Conservation (phyloP, 2,888 invertebrate genomes). For the Idaea aversata region DNA sequence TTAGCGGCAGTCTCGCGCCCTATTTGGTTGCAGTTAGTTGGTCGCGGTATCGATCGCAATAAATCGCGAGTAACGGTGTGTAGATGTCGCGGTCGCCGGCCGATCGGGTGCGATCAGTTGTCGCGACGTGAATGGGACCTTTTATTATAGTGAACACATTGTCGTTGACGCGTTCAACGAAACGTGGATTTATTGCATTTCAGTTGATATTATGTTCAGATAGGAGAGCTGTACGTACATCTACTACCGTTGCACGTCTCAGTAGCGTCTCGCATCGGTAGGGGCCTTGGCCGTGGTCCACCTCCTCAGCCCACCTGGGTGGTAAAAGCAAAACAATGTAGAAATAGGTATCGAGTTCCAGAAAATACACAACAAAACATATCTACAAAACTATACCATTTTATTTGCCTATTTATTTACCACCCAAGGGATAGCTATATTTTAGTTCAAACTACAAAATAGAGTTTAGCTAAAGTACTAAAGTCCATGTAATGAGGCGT, state of each 20-base stretch:
- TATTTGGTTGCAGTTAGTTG: constrained; percentile 39
- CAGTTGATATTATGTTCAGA: constrained; percentile 7
- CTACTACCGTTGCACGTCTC: constrained; percentile 9
- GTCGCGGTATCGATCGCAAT: constrained; percentile 43
- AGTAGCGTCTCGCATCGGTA: neutral
- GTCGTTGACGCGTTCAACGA: constrained; percentile 19
- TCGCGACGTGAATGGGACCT: constrained; percentile 38
- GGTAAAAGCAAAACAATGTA: too few species aligned
- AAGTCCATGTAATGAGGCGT: constrained; percentile 22
- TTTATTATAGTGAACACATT: constrained; percentile 27
- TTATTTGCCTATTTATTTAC: too few species aligned
- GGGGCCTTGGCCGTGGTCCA: too few species aligned
- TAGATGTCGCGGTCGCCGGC: neutral
- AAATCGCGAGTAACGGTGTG: constrained; percentile 42
- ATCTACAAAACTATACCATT: too few species aligned
- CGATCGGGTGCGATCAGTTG: constrained; percentile 36
- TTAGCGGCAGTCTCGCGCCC: constrained; percentile 27
- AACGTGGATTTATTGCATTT: constrained; percentile 23
- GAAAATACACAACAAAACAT: too few species aligned
- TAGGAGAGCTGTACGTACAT: neutral
- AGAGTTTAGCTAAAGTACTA: neutral
- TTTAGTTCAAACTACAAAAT: neutral
- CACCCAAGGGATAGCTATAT: too few species aligned
- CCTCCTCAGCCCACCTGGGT: too few species aligned
- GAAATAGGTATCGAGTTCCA: too few species aligned